Evolutionary conservation across 30 jellyfish, hydroid and myxozoan species (phyloP).

Genomic region (Aurelia aurita complex sp. Pacific): DNA sequence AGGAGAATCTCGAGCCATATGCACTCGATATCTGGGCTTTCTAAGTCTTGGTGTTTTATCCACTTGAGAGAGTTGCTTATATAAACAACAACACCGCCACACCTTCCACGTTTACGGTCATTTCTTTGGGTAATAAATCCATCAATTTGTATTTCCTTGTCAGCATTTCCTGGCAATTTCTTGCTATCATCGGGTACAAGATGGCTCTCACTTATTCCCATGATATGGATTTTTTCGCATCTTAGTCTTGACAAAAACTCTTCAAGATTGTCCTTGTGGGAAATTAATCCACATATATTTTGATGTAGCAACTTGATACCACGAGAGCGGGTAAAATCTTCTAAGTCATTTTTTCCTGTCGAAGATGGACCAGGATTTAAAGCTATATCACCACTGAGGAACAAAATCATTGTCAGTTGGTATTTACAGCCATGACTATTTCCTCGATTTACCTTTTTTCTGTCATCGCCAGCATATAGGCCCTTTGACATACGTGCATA

Average conservation of each 20-base stretch:
- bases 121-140: constrained; percentile 26
- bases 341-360: constrained; percentile 27
- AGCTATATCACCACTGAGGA: constrained; percentile 37
- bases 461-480: constrained; percentile 45
- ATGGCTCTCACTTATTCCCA: constrained; percentile 65
- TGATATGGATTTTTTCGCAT: constrained; percentile 27
- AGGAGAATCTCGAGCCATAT: constrained; percentile 32
- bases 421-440: constrained; percentile 38
- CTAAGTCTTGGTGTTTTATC: constrained; percentile 43
- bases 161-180: constrained; percentile 39
- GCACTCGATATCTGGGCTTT: constrained; percentile 34
- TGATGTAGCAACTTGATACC: constrained; percentile 46
- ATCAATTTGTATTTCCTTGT: constrained; percentile 42
- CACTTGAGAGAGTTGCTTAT: constrained; percentile 29
- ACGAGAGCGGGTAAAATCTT: constrained; percentile 43
- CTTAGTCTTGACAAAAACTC: constrained; percentile 49
- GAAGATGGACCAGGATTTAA: constrained; percentile 60
- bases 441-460: constrained; percentile 30
- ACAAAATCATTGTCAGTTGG: constrained; percentile 42
- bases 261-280: constrained; percentile 34
- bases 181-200: constrained; percentile 48
- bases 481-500: constrained; percentile 28
- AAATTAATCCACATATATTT: constrained; percentile 40
- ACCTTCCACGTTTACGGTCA: constrained; percentile 52
- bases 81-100: constrained; percentile 47